phyloP scores from a whole-genome alignment of 2,113 vertebrate species.

The Peromyscus californicus region DNA sequence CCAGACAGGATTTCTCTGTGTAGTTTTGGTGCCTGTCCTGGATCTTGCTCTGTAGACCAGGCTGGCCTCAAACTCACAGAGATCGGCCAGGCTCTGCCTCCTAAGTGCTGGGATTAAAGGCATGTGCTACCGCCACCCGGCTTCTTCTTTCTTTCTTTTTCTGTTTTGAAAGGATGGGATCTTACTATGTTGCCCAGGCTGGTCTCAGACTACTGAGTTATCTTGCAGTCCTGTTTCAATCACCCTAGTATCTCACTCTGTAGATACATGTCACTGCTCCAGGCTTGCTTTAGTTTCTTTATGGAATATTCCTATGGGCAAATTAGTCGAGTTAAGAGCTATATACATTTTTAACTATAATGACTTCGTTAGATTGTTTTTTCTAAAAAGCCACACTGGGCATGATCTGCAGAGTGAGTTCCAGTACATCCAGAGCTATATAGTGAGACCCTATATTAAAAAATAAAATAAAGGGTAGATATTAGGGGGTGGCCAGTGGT shows the following conservation, averaged over 20 bases:
- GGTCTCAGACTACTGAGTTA: neutral
- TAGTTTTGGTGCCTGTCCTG: no score
- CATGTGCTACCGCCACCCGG: no score
- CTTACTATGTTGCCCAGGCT: neutral
- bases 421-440: neutral
- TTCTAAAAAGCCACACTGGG: neutral
- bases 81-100: no score
- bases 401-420: neutral
- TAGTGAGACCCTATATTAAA: neutral
- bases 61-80: no score
- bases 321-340: constrained; percentile 33
- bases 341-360: constrained; percentile 29
- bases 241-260: neutral
- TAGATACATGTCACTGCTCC: neutral
- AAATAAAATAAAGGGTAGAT: neutral
- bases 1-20: no score
- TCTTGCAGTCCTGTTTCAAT: neutral
- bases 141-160: neutral
- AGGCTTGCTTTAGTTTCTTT: constrained; percentile 29
- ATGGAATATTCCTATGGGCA: neutral
- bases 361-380: constrained; percentile 30
- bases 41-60: no score
- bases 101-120: no score
- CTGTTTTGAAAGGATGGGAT: neutral
- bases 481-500: neutral